Conservation (phyloP, 2,113 vertebrate genomes). For the Catharus bicknelli region DNA sequence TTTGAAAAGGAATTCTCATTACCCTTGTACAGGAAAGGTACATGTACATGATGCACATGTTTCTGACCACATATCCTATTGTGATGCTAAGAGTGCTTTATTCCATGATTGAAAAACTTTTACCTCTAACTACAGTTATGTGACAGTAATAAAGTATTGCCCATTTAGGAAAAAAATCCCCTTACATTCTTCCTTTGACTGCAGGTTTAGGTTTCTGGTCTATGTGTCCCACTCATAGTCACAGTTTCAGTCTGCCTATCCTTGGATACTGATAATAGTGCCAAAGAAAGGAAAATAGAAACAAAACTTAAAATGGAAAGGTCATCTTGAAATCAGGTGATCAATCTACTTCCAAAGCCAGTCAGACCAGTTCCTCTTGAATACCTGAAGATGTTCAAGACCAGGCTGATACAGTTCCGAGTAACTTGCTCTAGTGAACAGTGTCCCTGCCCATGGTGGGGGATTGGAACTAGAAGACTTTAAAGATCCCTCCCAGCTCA, state of each 20-base stretch:
- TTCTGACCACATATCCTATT: slow-evolving; percentile 13
- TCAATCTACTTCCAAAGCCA: neutral
- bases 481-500: neutral
- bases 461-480: neutral
- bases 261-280: neutral
- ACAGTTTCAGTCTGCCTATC: neutral
- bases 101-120: neutral
- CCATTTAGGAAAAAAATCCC: neutral
- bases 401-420: neutral
- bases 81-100: neutral
- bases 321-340: neutral
- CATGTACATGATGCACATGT: neutral
- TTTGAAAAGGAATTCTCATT: neutral
- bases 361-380: neutral
- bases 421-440: neutral
- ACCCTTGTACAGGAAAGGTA: neutral
- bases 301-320: neutral
- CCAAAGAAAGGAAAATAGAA: neutral
- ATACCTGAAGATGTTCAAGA: neutral
- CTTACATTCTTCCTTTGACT: neutral
- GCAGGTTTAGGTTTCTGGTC: neutral
- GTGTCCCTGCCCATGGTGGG: neutral
- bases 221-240: neutral
- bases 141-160: neutral
- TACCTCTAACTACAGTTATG: neutral